A percentile compares a stretch with the other conserved stretches of the same genome.
Conservation (phyloP, 2,888 invertebrate genomes). For the Asteroscopus sphinx region DNA sequence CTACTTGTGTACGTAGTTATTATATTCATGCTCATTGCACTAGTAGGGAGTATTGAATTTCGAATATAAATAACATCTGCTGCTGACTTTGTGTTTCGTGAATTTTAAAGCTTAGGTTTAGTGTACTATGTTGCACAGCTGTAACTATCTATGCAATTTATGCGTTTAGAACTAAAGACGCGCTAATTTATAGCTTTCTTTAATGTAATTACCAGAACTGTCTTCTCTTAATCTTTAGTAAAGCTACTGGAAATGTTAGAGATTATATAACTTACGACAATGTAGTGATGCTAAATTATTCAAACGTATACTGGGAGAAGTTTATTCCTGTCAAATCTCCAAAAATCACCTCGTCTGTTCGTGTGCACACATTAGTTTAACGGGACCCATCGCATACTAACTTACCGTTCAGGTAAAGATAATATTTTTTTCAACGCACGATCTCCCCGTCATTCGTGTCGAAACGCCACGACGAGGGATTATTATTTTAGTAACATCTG, state of each 20-base stretch:
- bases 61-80: slow-evolving; percentile 64
- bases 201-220: slow-evolving; percentile 30
- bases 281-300: slow-evolving; percentile 41
- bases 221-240: slow-evolving; percentile 23
- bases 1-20: slow-evolving; percentile 72
- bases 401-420: slow-evolving; percentile 68
- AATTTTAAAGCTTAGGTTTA: slow-evolving; percentile 51
- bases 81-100: slow-evolving; percentile 56
- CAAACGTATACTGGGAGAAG: slow-evolving; percentile 38
- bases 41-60: slow-evolving; percentile 64
- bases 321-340: slow-evolving; percentile 53
- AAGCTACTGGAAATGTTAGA: slow-evolving; percentile 11
- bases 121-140: slow-evolving; percentile 45
- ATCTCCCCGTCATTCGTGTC: slow-evolving; percentile 64
- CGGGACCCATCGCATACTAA: slow-evolving; percentile 64
- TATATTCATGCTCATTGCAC: slow-evolving; percentile 64
- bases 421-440: slow-evolving; percentile 67
- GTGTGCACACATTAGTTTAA: slow-evolving; percentile 63
- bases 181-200: slow-evolving; percentile 39
- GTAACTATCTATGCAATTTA: slow-evolving; percentile 50
- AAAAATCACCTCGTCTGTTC: slow-evolving; percentile 54
- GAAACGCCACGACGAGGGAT: slow-evolving; percentile 68
- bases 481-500: slow-evolving; percentile 88
- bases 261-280: slow-evolving; percentile 32
- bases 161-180: slow-evolving; percentile 22